Conservation (phyloP, 2,113 vertebrate genomes). For the Nannospalax galili region DNA sequence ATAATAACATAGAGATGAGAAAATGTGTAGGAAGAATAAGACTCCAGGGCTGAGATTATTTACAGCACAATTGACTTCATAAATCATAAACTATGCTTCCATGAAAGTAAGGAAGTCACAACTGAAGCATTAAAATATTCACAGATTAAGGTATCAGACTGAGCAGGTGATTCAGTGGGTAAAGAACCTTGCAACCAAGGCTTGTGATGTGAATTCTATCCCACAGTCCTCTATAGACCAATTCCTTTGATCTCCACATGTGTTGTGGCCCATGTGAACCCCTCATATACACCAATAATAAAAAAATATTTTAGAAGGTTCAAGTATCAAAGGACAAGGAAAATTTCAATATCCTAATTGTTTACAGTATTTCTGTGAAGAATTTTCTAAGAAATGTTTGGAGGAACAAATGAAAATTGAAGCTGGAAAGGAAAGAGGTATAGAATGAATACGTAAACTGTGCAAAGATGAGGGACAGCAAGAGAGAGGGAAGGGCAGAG, state of each 20-base stretch:
- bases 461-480: too few relatives aligned
- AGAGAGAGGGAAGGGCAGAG: background rate
- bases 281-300: too few relatives aligned
- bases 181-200: conserved; percentile 12
- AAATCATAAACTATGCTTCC: conserved; percentile 61
- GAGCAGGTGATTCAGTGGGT: background rate
- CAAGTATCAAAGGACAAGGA: too few relatives aligned
- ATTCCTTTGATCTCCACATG: background rate
- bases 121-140: conserved; percentile 66
- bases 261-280: background rate
- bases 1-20: background rate
- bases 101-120: conserved; percentile 11
- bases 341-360: too few relatives aligned
- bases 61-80: conserved; percentile 61
- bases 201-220: background rate
- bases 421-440: too few relatives aligned
- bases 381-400: too few relatives aligned
- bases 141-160: conserved; percentile 64
- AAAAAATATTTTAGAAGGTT: too few relatives aligned
- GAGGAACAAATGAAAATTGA: too few relatives aligned
- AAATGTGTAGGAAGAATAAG: background rate
- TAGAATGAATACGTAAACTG: too few relatives aligned
- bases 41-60: conserved; percentile 10
- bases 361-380: too few relatives aligned
- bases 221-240: background rate